phyloP scores from a whole-genome alignment of 2,797 vertebrate species.

The Pempheris klunzingeri region DNA sequence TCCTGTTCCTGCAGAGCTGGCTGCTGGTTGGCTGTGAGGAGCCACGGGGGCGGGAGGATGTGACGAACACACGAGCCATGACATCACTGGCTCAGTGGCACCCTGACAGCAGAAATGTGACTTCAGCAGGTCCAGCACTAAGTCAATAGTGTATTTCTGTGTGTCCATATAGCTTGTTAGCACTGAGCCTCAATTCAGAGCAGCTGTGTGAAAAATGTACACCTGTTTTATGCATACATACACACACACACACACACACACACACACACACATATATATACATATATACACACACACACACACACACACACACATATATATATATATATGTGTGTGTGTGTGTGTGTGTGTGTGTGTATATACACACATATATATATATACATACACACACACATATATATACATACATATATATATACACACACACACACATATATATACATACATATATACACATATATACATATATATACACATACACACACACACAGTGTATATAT shows the following conservation, averaged over 20 bases:
- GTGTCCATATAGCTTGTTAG: conserved; percentile 26
- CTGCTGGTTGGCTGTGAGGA: conserved; percentile 71
- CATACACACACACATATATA: too few relatives aligned
- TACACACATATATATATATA: too few relatives aligned
- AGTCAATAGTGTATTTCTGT: conserved; percentile 60
- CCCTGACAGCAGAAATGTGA: conserved; percentile 66
- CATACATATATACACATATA: too few relatives aligned
- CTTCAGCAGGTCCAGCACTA: conserved; percentile 44
- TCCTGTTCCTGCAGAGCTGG: conserved; percentile 76
- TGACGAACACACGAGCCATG: conserved; percentile 68
- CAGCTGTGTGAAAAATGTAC: conserved; percentile 18
- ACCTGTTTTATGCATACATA: conserved; percentile 5
- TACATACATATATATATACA: too few relatives aligned
- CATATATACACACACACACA: too few relatives aligned
- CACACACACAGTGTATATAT: too few relatives aligned
- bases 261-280: too few relatives aligned
- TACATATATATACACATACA: too few relatives aligned
- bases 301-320: too few relatives aligned
- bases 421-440: too few relatives aligned
- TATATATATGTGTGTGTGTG: conserved; percentile 3
- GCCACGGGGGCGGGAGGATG: conserved; percentile 64
- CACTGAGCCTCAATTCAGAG: conserved; percentile 19
- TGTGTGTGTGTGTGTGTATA: too few relatives aligned
- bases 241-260: too few relatives aligned
- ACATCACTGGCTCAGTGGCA: conserved; percentile 70